phyloP scores from a whole-genome alignment of 1,140 invertebrate species.

The Plodia interpunctella region DNA sequence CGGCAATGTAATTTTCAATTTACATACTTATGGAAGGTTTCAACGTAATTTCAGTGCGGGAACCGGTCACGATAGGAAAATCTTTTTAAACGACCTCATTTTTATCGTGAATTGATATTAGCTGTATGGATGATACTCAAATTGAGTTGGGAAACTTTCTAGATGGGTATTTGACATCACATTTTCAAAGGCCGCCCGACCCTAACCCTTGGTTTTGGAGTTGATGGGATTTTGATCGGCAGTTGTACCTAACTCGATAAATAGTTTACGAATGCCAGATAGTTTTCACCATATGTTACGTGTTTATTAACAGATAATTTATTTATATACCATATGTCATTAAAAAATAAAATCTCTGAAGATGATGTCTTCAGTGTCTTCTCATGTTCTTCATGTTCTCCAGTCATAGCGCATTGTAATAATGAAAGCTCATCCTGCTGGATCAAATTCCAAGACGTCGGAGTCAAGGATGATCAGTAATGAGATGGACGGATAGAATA shows the following conservation, averaged over 20 bases:
- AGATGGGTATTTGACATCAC: background rate
- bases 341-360: too few relatives aligned
- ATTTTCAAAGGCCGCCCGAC: background rate
- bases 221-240: background rate
- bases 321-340: too few relatives aligned
- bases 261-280: background rate
- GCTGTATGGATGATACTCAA: background rate
- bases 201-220: background rate
- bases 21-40: slow-evolving; percentile 37
- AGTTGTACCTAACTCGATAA: background rate
- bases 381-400: too few relatives aligned
- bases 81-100: slow-evolving; percentile 12
- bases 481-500: too few relatives aligned
- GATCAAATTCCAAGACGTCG: too few relatives aligned
- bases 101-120: background rate
- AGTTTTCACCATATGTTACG: too few relatives aligned
- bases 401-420: too few relatives aligned
- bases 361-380: too few relatives aligned
- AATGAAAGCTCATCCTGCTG: too few relatives aligned
- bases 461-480: too few relatives aligned
- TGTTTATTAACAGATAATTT: too few relatives aligned
- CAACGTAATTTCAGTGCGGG: slow-evolving; percentile 23
- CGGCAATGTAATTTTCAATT: slow-evolving; percentile 32
- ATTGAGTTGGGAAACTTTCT: background rate
- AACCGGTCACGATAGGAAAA: slow-evolving; percentile 25